Base-by-base conservation (phyloP, 64 coral and sea anemone genomes). In the Pocillopora damicornis region DNA sequence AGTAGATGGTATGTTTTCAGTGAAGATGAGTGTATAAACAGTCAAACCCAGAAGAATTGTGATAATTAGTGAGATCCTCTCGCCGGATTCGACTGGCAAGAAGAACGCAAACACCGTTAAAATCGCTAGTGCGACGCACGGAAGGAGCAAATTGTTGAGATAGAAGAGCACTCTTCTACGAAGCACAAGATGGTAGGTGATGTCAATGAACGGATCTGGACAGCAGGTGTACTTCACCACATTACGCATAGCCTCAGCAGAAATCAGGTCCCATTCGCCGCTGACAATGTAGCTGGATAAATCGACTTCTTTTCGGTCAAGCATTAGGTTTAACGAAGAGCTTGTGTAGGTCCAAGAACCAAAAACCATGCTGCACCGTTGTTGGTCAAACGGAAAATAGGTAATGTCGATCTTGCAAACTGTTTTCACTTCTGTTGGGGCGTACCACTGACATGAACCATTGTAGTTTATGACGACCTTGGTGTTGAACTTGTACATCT, bases 401-500 rank as follows among this genome's bases (percentile, higher is more conserved):
- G 95, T 89, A 25, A 94, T 94, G 81, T 98, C 95, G 25, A 98
- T 98, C 34, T 94, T 98, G 64, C 95, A 98, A 35, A 98, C 94
- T 12, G 92, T 87, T 87, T 98, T 98, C 57, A 98, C 88, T n/a
- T 98, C 92, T 5, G 95, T 91, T 22, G 95, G 92, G 42, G 95
- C 92, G 74, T 91, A 94, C 95, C 95, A 98, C 58, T 98, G 86
- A 26, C 82, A 86, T 16, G 75, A 86, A 51, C 95, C 95, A 36
- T 98, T 90, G 25, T 85, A 73, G 78, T 92, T 77, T 36, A 98
- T 88, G 0, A 89, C 83, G 15, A 91, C 86, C 73, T 98, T 98
- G 17, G 95, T 98, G 51, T 94, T 77, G 82, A 98, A 98, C 9
- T 94, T 98, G 80, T 98, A 98, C 95, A 98, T 98, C 61, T 98